Percentiles rank a stretch among this genome's conserved stretches.
Evolutionary conservation across 1,140 invertebrate species (phyloP).

Genomic region (Megathymus violae): DNA sequence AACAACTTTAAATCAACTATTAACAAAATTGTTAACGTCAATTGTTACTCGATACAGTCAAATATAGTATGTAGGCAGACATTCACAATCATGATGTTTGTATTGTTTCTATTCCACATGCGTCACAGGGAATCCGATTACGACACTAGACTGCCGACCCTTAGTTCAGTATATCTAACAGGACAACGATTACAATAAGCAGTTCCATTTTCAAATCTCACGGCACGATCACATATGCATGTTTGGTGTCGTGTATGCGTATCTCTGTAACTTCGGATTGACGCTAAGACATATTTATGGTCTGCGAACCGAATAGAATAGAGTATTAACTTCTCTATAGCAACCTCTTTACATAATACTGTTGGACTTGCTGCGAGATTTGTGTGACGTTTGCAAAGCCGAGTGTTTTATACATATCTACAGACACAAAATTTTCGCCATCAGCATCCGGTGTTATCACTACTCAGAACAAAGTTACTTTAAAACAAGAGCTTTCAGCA

Average conservation of each 20-base stretch:
- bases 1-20: no score
- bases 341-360: conserved; percentile 45
- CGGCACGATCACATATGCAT: conserved; percentile 40
- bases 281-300: conserved; percentile 61
- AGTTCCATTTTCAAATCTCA: conserved; percentile 53
- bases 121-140: no score
- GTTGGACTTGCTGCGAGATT: background rate
- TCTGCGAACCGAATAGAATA: conserved; percentile 48
- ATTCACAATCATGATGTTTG: no score
- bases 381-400: background rate
- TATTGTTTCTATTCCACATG: no score
- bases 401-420: no score
- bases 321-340: conserved; percentile 45
- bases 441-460: no score
- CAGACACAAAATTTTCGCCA: no score
- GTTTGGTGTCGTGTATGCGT: conserved; percentile 47
- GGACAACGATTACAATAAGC: conserved; percentile 41
- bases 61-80: no score
- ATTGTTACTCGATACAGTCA: no score
- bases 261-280: conserved; percentile 39
- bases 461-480: no score
- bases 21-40: no score
- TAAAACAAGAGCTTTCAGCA: no score
- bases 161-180: background rate
- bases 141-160: background rate